Base-by-base conservation (phyloP, 2,888 invertebrate genomes). In the Troilus luridus region DNA sequence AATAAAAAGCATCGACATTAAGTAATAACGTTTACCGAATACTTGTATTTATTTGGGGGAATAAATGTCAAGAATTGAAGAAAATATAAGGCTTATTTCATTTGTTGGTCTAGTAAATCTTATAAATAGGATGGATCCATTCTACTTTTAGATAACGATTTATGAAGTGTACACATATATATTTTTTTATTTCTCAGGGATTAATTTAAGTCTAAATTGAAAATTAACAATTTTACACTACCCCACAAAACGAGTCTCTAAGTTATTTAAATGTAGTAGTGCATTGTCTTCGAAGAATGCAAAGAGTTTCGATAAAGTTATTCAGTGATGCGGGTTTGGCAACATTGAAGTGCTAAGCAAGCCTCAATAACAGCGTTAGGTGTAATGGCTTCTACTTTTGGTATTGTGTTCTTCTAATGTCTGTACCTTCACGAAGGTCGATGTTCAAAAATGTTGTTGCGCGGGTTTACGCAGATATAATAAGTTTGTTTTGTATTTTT, bases 381-480 rank as follows among this genome's bases (percentile, higher is more conserved):
- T 58, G 56, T 85, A 85, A 85, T 85, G 85, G 85, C 85, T 85
- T 85, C 89, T 62, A 64, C 89, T 89, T 60, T 62, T 12, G 64
- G n/a, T 67, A 62, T 58, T 88, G 72, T 88, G 27, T 88, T 88
- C 54, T 64, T 64, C 62, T 64, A 54, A 64, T 89, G 67, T 89
- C 21, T 90, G 90, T 90, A 54, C 88, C 85, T 54, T 88, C 90
- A 81, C n/a, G 90, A 90, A 90, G 90, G 81, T n/a, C 59, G 54
- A 88, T 60, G 90, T 90, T 88, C 88, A 90, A 90, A 90, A 88
- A n/a, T 90, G 41, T 89, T 56, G 85, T 85, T 88, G 88, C 90
- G 88, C 81, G 88, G 81, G 85, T 60, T 62, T 59, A 27, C 64
- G 27, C 88, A 56, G 85, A 41, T 85, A 54, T 85, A 58, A 56